Conservation (phyloP, 2,888 invertebrate genomes). For the Octodonta nipae region DNA sequence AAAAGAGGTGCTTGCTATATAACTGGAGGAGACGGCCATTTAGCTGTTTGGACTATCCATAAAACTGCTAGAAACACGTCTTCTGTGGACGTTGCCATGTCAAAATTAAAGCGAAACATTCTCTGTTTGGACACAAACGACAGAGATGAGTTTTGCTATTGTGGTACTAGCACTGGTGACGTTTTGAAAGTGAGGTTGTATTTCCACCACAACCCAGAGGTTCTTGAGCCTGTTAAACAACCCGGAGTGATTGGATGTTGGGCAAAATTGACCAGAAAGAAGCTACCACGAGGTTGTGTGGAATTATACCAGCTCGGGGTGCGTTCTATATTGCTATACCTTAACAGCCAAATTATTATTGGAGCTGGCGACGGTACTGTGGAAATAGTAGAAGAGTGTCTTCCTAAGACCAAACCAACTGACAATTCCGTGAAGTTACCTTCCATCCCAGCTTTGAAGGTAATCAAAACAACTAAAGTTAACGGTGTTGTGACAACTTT, state of each 20-base stretch:
- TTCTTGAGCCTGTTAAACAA: constrained; percentile 38
- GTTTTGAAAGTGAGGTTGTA: constrained; percentile 48
- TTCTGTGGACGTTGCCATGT: constrained; percentile 54
- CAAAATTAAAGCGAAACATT: constrained; percentile 64
- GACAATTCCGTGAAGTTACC: constrained; percentile 31
- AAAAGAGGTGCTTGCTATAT: constrained; percentile 53
- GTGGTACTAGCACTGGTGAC: constrained; percentile 77
- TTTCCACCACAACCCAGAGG: constrained; percentile 45
- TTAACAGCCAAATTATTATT: constrained; percentile 51
- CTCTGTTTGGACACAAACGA: constrained; percentile 57
- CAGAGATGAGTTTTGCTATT: constrained; percentile 53
- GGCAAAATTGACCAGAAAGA: constrained; percentile 37
- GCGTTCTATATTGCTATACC: constrained; percentile 48
- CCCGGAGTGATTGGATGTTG: constrained; percentile 53
- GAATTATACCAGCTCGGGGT: constrained; percentile 52
- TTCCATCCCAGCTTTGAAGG: constrained; percentile 34
- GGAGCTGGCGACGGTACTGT: constrained; percentile 78
- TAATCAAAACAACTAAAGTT: constrained; percentile 41
- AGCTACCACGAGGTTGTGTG: constrained; percentile 40
- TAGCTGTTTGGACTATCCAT: constrained; percentile 64
- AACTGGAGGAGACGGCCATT: constrained; percentile 40
- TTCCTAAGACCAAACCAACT: constrained; percentile 7
- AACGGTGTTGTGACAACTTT: constrained; percentile 63
- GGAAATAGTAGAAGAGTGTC: constrained; percentile 47
- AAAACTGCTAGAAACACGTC: constrained; percentile 51